Conservation (phyloP, 1,140 invertebrate species). For the Cyclina sinensis region DNA sequence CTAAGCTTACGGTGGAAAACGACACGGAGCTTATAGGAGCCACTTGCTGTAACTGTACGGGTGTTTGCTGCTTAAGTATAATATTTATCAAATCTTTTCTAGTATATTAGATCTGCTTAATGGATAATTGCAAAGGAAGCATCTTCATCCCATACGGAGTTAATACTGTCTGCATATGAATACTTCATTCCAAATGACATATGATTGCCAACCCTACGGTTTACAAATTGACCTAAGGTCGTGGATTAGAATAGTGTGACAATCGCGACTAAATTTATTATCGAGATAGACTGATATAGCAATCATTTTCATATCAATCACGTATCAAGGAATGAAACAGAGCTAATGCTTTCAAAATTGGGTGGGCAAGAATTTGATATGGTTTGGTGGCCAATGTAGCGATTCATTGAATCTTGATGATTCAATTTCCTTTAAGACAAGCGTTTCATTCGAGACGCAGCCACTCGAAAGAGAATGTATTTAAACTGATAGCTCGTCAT, state of each 20-base stretch:
- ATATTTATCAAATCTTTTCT: conserved; percentile 46
- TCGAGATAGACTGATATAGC: conserved; percentile 27
- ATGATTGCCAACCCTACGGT: conserved; percentile 17
- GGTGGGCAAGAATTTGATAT: conserved; percentile 54
- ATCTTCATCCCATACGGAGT: not conserved
- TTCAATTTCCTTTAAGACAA: conserved; percentile 51
- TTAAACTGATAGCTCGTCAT: conserved; percentile 33
- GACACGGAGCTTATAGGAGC: conserved; percentile 11
- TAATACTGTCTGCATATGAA: conserved; percentile 36
- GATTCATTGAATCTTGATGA: conserved; percentile 35
- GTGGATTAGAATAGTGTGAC: conserved; percentile 44
- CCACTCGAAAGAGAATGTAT: conserved; percentile 23
- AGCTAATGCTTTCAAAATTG: conserved; percentile 64
- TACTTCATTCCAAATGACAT: conserved; percentile 41
- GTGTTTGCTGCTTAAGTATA: conserved; percentile 30
- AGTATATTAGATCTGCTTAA: conserved; percentile 39
- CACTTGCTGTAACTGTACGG: not conserved
- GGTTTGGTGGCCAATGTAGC: conserved; percentile 45
- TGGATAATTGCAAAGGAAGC: conserved; percentile 9
- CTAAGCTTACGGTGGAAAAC: conserved; percentile 34
- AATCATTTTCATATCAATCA: conserved; percentile 57
- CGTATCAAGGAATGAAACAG: conserved; percentile 23
- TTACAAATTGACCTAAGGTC: conserved; percentile 43
- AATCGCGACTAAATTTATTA: conserved; percentile 43
- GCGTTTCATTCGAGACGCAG: conserved; percentile 38